Evolutionary conservation across 2,888 invertebrate species (phyloP).

Genomic region (Ochropleura plecta): DNA sequence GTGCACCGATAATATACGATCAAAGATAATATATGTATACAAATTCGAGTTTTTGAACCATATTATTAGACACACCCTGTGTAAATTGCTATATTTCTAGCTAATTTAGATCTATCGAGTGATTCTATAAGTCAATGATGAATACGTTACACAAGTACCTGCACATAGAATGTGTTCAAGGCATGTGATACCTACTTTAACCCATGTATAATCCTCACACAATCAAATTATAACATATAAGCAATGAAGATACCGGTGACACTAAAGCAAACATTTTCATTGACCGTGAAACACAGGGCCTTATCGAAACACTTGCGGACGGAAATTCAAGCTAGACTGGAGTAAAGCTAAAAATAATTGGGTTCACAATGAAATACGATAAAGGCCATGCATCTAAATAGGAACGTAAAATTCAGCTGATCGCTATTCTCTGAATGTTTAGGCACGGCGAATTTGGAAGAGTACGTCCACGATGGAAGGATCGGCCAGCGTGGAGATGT

Average conservation of each 20-base stretch:
- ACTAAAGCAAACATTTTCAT: constrained; percentile 46
- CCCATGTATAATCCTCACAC: constrained; percentile 58
- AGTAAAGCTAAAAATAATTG: constrained; percentile 49
- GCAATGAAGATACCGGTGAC: constrained; percentile 29
- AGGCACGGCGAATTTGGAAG: constrained; percentile 86
- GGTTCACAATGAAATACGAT: constrained; percentile 22
- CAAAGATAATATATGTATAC: constrained; percentile 46
- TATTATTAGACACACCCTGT: constrained; percentile 47
- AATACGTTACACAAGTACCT: constrained; percentile 37
- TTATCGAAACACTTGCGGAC: constrained; percentile 56
- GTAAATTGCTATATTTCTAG: constrained; percentile 56
- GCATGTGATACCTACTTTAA: constrained; percentile 42
- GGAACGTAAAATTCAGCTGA: constrained; percentile 50
- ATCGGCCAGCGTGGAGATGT: constrained; percentile 98
- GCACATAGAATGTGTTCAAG: constrained; percentile 21
- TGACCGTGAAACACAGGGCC: constrained; percentile 35
- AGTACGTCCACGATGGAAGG: constrained; percentile 96
- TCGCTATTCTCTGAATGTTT: constrained; percentile 17
- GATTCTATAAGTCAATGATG: constrained; percentile 54
- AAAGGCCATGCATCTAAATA: constrained; percentile 46
- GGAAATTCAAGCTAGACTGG: constrained; percentile 62
- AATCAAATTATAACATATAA: constrained; percentile 24
- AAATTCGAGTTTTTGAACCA: constrained; percentile 58
- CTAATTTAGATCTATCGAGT: constrained; percentile 58
- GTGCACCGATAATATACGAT: constrained; percentile 40